phyloP scores from a whole-genome alignment of 1,140 invertebrate species.

The Pantala flavescens region DNA sequence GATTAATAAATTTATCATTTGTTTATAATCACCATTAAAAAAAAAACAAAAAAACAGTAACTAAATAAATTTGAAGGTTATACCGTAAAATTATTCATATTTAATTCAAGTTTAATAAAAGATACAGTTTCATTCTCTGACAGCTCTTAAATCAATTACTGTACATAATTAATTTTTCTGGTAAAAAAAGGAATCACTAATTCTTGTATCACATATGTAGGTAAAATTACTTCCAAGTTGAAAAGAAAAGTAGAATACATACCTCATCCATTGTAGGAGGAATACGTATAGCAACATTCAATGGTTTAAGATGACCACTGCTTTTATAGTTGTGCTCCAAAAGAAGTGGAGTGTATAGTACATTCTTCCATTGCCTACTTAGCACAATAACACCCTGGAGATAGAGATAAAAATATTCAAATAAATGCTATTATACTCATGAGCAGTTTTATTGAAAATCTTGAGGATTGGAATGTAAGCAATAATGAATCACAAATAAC shows the following conservation, averaged over 20 bases:
- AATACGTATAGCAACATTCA: slow-evolving; percentile 79
- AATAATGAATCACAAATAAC: too few relatives aligned
- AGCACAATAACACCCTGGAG: slow-evolving; percentile 77
- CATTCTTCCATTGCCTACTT: slow-evolving; percentile 93
- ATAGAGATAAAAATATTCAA: slow-evolving; percentile 18
- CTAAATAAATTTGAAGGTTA: too few relatives aligned
- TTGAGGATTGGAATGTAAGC: not conserved
- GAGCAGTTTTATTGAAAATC: not conserved
- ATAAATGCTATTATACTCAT: not conserved
- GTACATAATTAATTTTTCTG: too few relatives aligned
- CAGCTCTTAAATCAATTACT: too few relatives aligned
- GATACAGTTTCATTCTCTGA: too few relatives aligned
- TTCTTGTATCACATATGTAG: slow-evolving; percentile 13
- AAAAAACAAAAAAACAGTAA: too few relatives aligned
- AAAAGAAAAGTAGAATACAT: not conserved
- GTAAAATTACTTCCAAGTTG: not conserved
- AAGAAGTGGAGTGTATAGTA: slow-evolving; percentile 83
- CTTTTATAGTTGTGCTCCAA: slow-evolving; percentile 83
- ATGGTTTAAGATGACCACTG: slow-evolving; percentile 56
- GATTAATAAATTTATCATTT: too few relatives aligned
- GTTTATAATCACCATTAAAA: too few relatives aligned
- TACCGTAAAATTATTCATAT: too few relatives aligned
- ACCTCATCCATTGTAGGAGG: slow-evolving; percentile 66
- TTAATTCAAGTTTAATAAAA: too few relatives aligned
- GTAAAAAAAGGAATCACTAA: too few relatives aligned